Evolutionary conservation across 2,113 vertebrate species (phyloP).

Genomic region (Edolisoma coerulescens): DNA sequence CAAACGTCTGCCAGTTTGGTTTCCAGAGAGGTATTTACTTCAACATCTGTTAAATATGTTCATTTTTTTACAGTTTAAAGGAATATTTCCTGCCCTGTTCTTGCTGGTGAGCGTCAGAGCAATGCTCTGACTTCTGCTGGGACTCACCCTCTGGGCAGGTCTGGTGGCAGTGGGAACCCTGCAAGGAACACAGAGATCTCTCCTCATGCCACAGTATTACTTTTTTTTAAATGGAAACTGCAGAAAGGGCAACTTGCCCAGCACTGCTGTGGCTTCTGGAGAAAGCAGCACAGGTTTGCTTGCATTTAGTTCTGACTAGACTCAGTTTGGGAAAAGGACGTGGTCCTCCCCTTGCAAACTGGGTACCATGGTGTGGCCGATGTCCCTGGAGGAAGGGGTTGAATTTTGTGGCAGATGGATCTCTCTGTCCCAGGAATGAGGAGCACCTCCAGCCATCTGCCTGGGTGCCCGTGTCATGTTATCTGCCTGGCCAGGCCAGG

Average conservation of each 20-base stretch:
- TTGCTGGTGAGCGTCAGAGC: neutral
- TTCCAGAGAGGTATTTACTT: neutral
- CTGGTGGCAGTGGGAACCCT: neutral
- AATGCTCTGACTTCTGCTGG: neutral
- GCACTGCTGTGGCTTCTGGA: neutral
- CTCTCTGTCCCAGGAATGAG: neutral
- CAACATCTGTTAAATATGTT: neutral
- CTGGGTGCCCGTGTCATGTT: accelerated
- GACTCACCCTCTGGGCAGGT: neutral
- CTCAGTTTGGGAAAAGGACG: neutral
- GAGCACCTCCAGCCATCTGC: neutral
- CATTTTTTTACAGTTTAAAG: neutral
- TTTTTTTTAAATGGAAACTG: neutral
- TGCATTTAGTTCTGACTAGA: neutral
- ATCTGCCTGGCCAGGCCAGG: neutral
- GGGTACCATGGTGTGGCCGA: accelerated
- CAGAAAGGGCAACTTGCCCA: neutral
- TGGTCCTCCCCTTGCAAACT: neutral
- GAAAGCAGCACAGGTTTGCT: neutral
- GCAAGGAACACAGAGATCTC: neutral
- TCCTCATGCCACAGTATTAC: neutral
- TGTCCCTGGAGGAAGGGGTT: neutral
- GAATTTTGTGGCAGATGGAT: neutral
- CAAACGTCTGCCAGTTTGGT: neutral
- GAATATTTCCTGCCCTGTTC: neutral